Evolutionary conservation across 1,140 invertebrate species (phyloP).

Genomic region (Ostrea denselamellosa): DNA sequence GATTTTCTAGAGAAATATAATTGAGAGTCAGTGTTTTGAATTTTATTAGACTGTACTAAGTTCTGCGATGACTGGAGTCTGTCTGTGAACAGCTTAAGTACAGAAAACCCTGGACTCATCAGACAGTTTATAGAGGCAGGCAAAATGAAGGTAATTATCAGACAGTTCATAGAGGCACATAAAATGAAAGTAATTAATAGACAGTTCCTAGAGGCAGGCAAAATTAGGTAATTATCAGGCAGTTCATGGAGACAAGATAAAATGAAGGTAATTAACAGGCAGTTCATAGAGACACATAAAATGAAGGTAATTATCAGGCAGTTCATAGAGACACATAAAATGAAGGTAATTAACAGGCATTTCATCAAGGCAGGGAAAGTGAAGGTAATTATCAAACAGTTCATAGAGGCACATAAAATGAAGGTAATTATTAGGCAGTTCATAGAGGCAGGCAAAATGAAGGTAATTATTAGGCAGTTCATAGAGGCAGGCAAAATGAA

Average conservation of each 20-base stretch:
- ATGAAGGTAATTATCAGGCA: not conserved
- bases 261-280: not conserved
- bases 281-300: not conserved
- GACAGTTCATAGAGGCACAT: not conserved
- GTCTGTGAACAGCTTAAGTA: slow-evolving; percentile 42
- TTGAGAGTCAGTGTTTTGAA: not conserved
- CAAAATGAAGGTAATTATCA: slow-evolving; percentile 48
- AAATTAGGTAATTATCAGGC: not conserved
- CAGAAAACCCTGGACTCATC: slow-evolving; percentile 44
- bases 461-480: not conserved
- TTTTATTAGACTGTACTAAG: slow-evolving; percentile 50
- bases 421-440: not conserved
- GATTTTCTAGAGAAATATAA: too few relatives aligned
- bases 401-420: not conserved
- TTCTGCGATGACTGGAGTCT: slow-evolving; percentile 56
- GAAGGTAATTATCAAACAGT: not conserved
- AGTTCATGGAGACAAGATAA: not conserved
- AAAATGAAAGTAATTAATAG: not conserved
- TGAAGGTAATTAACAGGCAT: not conserved
- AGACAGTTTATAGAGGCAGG: slow-evolving; percentile 52
- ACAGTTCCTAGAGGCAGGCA: not conserved
- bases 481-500: not conserved
- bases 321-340: not conserved
- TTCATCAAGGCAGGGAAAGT: too few relatives aligned
- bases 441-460: not conserved